A percentile compares a stretch with the other conserved stretches of the same genome.
Conservation (phyloP, 2,113 vertebrate genomes). For the Tragulus kanchil region DNA sequence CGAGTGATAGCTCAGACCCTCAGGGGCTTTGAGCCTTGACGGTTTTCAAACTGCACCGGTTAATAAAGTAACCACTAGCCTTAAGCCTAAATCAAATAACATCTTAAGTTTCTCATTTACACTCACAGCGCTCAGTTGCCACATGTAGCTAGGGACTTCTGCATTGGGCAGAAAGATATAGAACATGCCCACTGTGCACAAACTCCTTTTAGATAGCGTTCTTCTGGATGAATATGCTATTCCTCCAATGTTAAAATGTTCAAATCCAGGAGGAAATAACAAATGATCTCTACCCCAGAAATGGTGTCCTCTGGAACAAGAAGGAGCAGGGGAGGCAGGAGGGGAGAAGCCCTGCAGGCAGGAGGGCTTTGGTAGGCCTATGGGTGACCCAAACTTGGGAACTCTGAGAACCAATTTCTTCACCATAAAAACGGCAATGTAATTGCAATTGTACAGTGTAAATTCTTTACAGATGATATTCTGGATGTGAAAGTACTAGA, state of each 20-base stretch:
- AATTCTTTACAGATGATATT: not conserved
- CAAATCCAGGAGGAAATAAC: not conserved
- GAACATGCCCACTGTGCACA: not conserved
- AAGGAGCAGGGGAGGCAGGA: not conserved
- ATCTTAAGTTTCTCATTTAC: not conserved
- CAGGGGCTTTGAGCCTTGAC: not conserved
- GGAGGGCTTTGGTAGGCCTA: not conserved
- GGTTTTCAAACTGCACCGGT: not conserved
- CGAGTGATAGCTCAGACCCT: not conserved
- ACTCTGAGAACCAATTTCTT: not conserved
- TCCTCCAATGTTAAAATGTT: not conserved
- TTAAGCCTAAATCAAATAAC: slow-evolving; percentile 1
- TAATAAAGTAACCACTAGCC: not conserved
- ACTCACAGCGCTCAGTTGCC: not conserved
- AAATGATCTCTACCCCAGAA: not conserved
- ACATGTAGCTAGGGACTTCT: not conserved
- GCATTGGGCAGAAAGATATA: not conserved
- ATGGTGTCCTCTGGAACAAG: not conserved
- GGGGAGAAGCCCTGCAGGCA: not conserved
- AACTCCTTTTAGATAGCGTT: not conserved
- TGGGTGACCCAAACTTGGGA: not conserved
- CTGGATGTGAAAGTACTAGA: not conserved
- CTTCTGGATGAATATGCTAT: not conserved
- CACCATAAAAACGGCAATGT: not conserved
- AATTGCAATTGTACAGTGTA: not conserved